phyloP scores from a whole-genome alignment of 2,113 vertebrate genomes.

The Pedetes capensis region DNA sequence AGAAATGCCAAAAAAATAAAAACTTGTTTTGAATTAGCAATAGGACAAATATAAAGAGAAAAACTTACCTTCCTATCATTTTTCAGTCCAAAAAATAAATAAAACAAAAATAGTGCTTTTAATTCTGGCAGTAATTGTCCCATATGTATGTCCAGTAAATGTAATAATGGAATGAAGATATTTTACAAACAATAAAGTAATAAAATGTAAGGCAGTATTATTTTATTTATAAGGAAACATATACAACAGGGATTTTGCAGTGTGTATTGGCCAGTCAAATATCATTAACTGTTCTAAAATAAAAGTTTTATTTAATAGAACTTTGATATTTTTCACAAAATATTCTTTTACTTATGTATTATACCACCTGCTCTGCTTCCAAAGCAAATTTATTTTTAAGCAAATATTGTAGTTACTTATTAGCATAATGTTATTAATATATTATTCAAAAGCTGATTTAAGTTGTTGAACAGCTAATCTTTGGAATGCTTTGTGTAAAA shows the following conservation, averaged over 20 bases:
- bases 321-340: not conserved
- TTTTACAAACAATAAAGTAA: not conserved
- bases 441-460: constrained; percentile 53
- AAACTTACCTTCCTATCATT: not conserved
- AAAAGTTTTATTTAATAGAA: constrained; percentile 6
- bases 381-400: constrained; percentile 51
- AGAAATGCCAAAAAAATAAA: not conserved
- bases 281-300: not conserved
- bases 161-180: not conserved
- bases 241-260: not conserved
- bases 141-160: not conserved
- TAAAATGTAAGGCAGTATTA: not conserved
- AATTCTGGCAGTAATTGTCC: not conserved
- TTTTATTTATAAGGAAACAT: not conserved
- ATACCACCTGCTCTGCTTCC: not conserved
- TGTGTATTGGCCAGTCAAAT: not conserved
- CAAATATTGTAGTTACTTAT: constrained; percentile 50
- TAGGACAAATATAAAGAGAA: not conserved
- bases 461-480: constrained; percentile 34
- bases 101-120: not conserved
- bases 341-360: not conserved
- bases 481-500: not conserved
- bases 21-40: not conserved
- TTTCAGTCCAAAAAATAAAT: not conserved
- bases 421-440: constrained; percentile 32